These are phyloP conservation scores for Ctenopoma multispine DNA, from an alignment of 2,797 vertebrate species.

Conservation along the genomic window DNA sequence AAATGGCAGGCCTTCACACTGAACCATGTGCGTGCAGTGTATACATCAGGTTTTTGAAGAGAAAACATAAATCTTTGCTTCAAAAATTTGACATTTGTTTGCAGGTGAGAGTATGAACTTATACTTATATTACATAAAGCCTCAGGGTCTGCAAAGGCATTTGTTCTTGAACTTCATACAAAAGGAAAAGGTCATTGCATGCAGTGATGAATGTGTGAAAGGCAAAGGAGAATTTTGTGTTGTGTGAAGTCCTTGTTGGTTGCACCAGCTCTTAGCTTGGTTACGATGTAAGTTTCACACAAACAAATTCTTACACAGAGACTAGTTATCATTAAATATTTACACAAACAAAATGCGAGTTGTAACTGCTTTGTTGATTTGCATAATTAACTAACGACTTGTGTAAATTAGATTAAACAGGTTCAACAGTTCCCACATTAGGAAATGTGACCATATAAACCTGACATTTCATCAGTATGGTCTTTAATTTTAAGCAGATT, in stretches of 20 bases:
- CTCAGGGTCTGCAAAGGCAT: slow-evolving; percentile 39
- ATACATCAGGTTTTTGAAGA: background rate
- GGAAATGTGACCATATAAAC: no score
- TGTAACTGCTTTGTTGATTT: background rate
- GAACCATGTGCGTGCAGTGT: background rate
- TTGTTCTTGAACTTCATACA: slow-evolving; percentile 39
- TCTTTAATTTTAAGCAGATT: background rate
- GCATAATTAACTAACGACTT: no score
- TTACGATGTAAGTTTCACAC: background rate
- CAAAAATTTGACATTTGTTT: slow-evolving; percentile 56
- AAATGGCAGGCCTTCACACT: background rate
- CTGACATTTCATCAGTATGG: no score
- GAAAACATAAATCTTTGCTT: slow-evolving; percentile 25
- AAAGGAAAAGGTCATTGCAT: slow-evolving; percentile 69
- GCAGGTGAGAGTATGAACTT: slow-evolving; percentile 31
- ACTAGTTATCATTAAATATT: background rate
- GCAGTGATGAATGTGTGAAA: slow-evolving; percentile 58
- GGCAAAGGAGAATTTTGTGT: slow-evolving; percentile 24
- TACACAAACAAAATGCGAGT: background rate
- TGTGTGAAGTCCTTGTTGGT: slow-evolving; percentile 18
- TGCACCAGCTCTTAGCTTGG: background rate
- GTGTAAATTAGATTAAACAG: background rate
- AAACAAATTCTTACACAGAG: background rate
- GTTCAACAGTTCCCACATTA: no score
- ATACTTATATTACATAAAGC: slow-evolving; percentile 41